A percentile compares a stretch with the other conserved stretches of the same genome.
phyloP scores from a whole-genome alignment of 2,797 vertebrate species.

The Malacoctenus gilli region DNA sequence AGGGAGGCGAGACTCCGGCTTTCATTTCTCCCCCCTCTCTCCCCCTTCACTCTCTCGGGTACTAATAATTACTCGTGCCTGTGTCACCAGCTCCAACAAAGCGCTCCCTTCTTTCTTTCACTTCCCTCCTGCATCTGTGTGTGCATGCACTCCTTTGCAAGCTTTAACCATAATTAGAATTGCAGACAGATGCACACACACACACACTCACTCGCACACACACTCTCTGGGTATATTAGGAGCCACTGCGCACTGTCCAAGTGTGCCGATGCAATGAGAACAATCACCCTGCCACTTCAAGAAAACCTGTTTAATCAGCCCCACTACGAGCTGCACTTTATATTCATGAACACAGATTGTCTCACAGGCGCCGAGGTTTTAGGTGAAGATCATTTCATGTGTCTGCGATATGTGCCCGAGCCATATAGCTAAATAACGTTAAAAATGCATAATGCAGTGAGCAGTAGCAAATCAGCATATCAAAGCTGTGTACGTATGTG shows the following conservation, averaged over 20 bases:
- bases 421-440: conserved; percentile 29
- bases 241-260: conserved; percentile 1
- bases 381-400: conserved; percentile 10
- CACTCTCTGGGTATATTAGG: conserved; percentile 22
- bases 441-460: conserved; percentile 50
- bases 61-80: conserved; percentile 68
- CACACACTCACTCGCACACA: too few relatives aligned
- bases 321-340: conserved; percentile 10
- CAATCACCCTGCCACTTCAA: conserved; percentile 3
- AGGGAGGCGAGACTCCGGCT: conserved; percentile 3
- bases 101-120: conserved; percentile 45
- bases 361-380: conserved; percentile 16
- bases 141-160: conserved; percentile 11
- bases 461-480: conserved; percentile 32
- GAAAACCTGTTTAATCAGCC: conserved; percentile 21
- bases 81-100: conserved; percentile 63
- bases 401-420: not conserved
- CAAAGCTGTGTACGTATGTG: conserved; percentile 48
- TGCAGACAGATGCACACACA: not conserved
- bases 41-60: conserved; percentile 17
- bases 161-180: conserved; percentile 61
- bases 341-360: conserved; percentile 43
- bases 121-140: conserved; percentile 37
- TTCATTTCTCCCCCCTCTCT: conserved; percentile 16
- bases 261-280: conserved; percentile 19